Base-by-base conservation (phyloP, 1,140 invertebrate species). In the Pachyrhynchus sulphureomaculatus region DNA sequence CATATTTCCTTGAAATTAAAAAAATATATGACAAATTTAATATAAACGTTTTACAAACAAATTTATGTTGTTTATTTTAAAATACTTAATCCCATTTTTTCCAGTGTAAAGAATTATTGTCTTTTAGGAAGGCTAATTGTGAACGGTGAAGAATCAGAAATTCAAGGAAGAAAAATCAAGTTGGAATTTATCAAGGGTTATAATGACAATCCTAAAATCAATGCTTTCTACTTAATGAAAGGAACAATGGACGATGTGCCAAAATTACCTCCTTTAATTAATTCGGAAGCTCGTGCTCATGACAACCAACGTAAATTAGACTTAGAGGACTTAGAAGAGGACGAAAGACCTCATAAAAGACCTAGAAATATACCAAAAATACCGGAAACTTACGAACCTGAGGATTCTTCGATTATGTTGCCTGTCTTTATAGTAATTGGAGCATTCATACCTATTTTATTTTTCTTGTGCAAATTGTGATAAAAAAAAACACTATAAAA, bases 121-220 rank as follows among this genome's bases (percentile, higher is more conserved):
- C 32, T 68, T 72, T 33, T 17, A 75, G 74, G 75, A 26, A 88
- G 88, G 68, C 75, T 95, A 3, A 86, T 87, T 71, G 90, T 88
- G 53, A 91, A 92, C 75, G 86, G 87, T 49, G 90, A 92, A 77
- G 89, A 92, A 68, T 93, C 91, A 1, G 90, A 93, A 63, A 90
- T 95, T 55, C 76, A 87, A 68, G 90, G 89, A 49, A 88, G 88
- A 29, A 92, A 90, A 78, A 88, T 96, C 61, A 84, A 91, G 72
- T 86, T 97, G 2, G 94, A 95, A 78, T 95, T 95, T 75, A 92
- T 94, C 34, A 95, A 95, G 80, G 92, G 93, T 12, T 90, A 93
- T 60, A 82, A 90, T 77, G 95, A 98, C 77, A 98, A 98, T 82
- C 95, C 95, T 9, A 98, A 98, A 82, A 90, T 98, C 23, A 98